Conservation (phyloP, 2,113 vertebrate genomes). For the Cranoglanis bouderius region DNA sequence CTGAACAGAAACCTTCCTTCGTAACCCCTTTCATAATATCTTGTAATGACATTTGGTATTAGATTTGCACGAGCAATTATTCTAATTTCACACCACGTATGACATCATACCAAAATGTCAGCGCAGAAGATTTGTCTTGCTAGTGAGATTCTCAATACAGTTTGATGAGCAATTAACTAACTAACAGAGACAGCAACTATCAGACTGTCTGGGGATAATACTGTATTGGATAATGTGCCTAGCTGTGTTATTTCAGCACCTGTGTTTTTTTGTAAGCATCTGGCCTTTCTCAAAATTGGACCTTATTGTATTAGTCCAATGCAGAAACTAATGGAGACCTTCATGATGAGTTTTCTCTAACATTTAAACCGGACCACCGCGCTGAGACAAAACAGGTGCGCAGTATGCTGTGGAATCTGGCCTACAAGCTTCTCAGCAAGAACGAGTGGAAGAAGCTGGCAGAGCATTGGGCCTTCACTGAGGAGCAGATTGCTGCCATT, state of each 20-base stretch:
- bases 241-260: slow-evolving; percentile 22
- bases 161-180: slow-evolving; percentile 32
- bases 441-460: slow-evolving; percentile 85
- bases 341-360: slow-evolving; percentile 67
- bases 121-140: slow-evolving; percentile 27
- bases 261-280: slow-evolving; percentile 35
- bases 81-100: slow-evolving; percentile 33
- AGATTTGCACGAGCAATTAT: slow-evolving; percentile 12
- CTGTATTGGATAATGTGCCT: slow-evolving; percentile 21
- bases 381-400: slow-evolving; percentile 78
- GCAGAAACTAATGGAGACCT: slow-evolving; percentile 58
- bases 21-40: neutral
- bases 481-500: slow-evolving; percentile 81
- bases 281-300: slow-evolving; percentile 67
- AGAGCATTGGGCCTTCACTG: slow-evolving; percentile 78
- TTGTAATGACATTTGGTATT: slow-evolving; percentile 5
- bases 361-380: slow-evolving; percentile 88
- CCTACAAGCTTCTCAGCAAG: slow-evolving; percentile 78
- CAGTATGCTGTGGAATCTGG: slow-evolving; percentile 80
- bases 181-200: neutral
- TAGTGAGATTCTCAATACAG: slow-evolving; percentile 17
- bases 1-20: neutral
- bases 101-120: slow-evolving; percentile 47
- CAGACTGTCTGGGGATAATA: slow-evolving; percentile 9
- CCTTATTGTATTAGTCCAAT: slow-evolving; percentile 74